These are phyloP conservation scores for Setophaga petechia DNA, from an alignment of 2,113 vertebrate genomes.

Conservation along the genomic window DNA sequence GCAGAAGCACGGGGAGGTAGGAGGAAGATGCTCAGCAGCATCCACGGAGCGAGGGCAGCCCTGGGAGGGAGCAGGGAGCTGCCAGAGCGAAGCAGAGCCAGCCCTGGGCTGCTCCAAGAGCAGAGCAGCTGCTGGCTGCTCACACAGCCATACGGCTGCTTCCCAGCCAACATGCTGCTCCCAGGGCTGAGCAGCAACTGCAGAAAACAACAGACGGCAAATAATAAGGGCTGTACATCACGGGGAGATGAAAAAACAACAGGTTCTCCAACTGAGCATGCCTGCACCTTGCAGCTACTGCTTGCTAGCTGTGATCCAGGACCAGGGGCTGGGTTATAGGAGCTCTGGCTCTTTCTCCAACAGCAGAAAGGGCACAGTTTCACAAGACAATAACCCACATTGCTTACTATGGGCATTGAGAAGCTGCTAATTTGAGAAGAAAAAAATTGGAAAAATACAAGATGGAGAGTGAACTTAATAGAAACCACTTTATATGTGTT, in stretches of 20 bases:
- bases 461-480: background rate
- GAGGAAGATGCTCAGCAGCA: background rate
- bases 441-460: background rate
- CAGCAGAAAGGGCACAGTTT: background rate
- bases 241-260: background rate
- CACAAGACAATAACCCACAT: background rate
- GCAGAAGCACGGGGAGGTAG: fast-evolving
- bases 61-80: background rate
- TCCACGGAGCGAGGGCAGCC: background rate
- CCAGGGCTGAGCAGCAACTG: conserved; percentile 28
- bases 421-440: background rate
- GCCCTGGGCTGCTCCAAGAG: background rate
- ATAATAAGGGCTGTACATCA: conserved; percentile 29
- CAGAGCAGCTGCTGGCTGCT: conserved; percentile 45
- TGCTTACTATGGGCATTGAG: background rate
- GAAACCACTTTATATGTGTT: background rate
- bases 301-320: background rate
- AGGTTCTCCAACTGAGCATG: background rate
- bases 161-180: background rate
- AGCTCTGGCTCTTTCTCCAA: background rate
- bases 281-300: background rate
- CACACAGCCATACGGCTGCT: conserved; percentile 28
- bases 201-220: conserved; percentile 50
- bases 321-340: background rate
- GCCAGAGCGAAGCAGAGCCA: conserved; percentile 5